Base-by-base conservation (phyloP, 2,888 invertebrate species). In the Sphaerophoria taeniata region DNA sequence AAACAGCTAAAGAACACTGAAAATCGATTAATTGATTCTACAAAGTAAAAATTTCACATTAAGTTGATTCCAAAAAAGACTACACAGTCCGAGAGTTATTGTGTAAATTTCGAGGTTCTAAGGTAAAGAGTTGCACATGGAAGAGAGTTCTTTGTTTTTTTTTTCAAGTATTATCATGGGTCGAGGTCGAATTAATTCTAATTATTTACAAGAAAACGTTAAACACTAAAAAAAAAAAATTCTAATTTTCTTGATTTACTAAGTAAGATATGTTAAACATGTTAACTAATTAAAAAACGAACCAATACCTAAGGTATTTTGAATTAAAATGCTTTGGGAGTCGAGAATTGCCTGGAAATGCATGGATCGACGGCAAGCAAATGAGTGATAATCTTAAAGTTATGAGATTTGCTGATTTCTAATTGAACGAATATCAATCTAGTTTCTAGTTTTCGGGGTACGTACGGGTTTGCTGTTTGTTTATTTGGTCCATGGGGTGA, bases 61-160 rank as follows among this genome's bases (percentile, higher is more conserved):
- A 69, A 33, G 47, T 63, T 49, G 61, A 24, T 14, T 58, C 14
- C 56, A 56, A 65, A 77, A 24, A 65, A 16, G 31, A 16, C 33
- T n/a, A 61, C 9, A 16, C 11, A 45, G 53, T 47, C 49, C 65
- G 63, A 58, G 43, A 60, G 3, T 33, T 61, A 34, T 63, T 61
- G 65, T 55, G 12, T 67, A 67, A 67, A 53, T 71, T 43, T 74
- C 11, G 31, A 65, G 43, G 76, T 69, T 85, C 73, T 77, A 85
- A 85, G 81, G 85, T 76, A 85, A 77, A 80, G 58, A 73, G 85
- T 81, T 77, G 81, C 81, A 70, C 77, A 65, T 85, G 85, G 85
- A 85, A 85, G 85, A 85, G 49, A 70, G 47, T 69, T 76, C n/a
- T n/a, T n/a, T n/a, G n/a, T n/a, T 77, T 60, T 76, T 73, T 16